Percentiles rank a stretch among this genome's conserved stretches.
Evolutionary conservation across 2,888 invertebrate species (phyloP).

Genomic region (Xylocampa areola): DNA sequence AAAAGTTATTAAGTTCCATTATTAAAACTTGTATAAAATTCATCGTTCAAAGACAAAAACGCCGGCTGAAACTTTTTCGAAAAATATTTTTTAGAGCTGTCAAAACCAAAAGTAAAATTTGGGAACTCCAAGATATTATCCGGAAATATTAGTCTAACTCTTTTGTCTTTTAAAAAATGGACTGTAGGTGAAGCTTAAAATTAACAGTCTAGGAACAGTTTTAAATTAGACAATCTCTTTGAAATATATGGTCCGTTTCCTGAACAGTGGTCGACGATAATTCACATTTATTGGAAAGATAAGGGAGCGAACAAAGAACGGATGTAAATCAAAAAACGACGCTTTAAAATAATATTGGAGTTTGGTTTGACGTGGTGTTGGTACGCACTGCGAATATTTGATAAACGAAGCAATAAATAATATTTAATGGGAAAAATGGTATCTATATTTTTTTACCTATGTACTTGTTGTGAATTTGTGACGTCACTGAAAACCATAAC

Average conservation of each 20-base stretch:
- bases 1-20: conserved; percentile 46
- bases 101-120: conserved; percentile 55
- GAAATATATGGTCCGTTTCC: conserved; percentile 79
- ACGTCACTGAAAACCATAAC: too few relatives aligned
- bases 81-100: conserved; percentile 64
- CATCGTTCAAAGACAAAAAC: conserved; percentile 54
- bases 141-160: conserved; percentile 18
- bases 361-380: conserved; percentile 48
- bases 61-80: conserved; percentile 54
- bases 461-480: conserved; percentile 19
- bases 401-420: conserved; percentile 55
- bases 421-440: conserved; percentile 32
- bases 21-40: conserved; percentile 59
- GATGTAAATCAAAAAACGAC: conserved; percentile 78
- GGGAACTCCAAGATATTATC: conserved; percentile 39
- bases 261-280: conserved; percentile 81
- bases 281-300: conserved; percentile 87
- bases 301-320: conserved; percentile 82
- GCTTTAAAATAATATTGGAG: conserved; percentile 70
- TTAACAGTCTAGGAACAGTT: conserved; percentile 76
- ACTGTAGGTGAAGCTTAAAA: conserved; percentile 51
- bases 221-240: conserved; percentile 87
- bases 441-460: neutral
- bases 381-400: conserved; percentile 52
- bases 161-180: conserved; percentile 44